A percentile compares a stretch with the other conserved stretches of the same genome.
Conservation (phyloP, 2,797 vertebrate genomes). For the Muscicapa comitata region DNA sequence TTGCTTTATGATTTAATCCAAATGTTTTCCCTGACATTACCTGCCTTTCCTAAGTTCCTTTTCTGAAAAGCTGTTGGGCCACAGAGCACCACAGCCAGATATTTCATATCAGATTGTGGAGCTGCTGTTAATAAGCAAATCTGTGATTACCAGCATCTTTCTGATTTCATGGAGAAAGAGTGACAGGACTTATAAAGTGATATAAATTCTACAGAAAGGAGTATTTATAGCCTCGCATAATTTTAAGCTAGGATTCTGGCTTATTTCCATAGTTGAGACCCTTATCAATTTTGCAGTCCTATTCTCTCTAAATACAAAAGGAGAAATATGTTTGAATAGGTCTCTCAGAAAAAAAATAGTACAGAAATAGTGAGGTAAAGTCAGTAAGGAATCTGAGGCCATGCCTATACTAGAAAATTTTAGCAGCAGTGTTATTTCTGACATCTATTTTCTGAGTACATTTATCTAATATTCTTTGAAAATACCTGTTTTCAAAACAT, state of each 20-base stretch:
- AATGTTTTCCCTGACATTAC: neutral
- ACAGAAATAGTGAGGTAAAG: neutral
- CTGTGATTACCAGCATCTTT: neutral
- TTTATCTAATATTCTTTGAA: neutral
- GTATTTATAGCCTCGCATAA: neutral
- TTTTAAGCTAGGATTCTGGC: neutral
- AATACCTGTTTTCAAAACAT: accelerated
- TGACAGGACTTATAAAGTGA: neutral
- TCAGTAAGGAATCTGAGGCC: neutral
- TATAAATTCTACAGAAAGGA: neutral
- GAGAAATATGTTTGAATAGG: neutral
- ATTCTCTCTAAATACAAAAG: neutral
- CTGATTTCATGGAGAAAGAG: neutral
- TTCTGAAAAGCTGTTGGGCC: neutral
- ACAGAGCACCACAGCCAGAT: neutral
- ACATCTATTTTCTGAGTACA: neutral
- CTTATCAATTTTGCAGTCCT: neutral
- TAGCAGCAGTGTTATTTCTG: neutral
- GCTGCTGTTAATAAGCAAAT: neutral
- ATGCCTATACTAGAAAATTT: neutral
- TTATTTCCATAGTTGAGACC: neutral
- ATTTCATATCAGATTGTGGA: neutral
- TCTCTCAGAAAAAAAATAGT: neutral
- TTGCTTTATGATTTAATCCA: neutral
- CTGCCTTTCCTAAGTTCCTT: neutral